These are phyloP conservation scores for Caenorhabditis imperialis DNA, from an alignment of 2,888 invertebrate species.

Conservation along the genomic window DNA sequence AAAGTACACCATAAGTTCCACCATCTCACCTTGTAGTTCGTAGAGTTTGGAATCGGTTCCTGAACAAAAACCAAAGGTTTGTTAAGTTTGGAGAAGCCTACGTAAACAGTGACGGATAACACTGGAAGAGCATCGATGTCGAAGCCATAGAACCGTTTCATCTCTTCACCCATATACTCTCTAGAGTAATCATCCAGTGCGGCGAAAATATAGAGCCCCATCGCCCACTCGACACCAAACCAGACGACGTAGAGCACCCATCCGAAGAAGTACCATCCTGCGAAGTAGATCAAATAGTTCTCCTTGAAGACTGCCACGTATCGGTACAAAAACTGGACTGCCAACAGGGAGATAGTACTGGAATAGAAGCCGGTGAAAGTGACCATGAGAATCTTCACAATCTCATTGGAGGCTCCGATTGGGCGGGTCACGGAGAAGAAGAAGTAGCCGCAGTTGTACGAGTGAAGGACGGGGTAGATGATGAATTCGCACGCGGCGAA, in stretches of 20 bases:
- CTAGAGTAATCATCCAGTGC: slow-evolving; percentile 1
- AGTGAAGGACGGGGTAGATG: slow-evolving; percentile 21
- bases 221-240: slow-evolving; percentile 19
- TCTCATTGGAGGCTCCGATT: neutral
- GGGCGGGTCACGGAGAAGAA: slow-evolving; percentile 7
- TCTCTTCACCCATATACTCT: neutral
- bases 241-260: slow-evolving; percentile 9
- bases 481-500: slow-evolving; percentile 28
- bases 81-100: too few relatives aligned
- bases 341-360: slow-evolving; percentile 8
- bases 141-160: slow-evolving; percentile 4
- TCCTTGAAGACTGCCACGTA: slow-evolving; percentile 19
- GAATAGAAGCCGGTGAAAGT: slow-evolving; percentile 14
- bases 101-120: slow-evolving; percentile 2
- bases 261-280: neutral
- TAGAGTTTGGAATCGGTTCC: slow-evolving; percentile 7
- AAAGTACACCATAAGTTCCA: neutral
- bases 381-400: neutral
- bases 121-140: slow-evolving; percentile 12
- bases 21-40: slow-evolving; percentile 2
- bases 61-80: neutral
- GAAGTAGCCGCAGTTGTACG: slow-evolving; percentile 15
- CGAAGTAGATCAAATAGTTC: slow-evolving; percentile 6
- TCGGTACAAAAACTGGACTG: slow-evolving; percentile 15
- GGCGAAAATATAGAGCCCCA: slow-evolving; percentile 3